Evolutionary conservation across 92 coral and sea anemone genomes (phyloP).

Genomic region (Anthopleura xanthogrammica): DNA sequence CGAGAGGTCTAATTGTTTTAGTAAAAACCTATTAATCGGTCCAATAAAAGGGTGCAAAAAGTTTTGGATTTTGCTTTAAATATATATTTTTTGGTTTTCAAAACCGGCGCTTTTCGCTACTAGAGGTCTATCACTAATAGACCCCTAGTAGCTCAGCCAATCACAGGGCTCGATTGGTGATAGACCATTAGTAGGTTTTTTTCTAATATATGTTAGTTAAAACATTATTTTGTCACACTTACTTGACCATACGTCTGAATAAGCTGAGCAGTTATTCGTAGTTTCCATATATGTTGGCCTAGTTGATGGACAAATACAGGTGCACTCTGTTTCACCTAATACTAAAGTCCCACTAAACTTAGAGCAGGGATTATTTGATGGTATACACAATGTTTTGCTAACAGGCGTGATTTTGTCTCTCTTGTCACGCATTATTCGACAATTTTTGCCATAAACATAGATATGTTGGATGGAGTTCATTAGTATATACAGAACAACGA

Average conservation of each 20-base stretch:
- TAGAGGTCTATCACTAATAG: no score
- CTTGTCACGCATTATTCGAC: not conserved
- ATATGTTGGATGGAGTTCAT: not conserved
- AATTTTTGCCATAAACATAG: not conserved
- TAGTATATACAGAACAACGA: not conserved
- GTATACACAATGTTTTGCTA: not conserved
- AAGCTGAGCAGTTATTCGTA: conserved; percentile 3
- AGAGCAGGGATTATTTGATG: not conserved
- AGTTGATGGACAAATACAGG: conserved; percentile 8
- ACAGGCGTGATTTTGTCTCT: conserved; percentile 9
- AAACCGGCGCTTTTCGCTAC: no score
- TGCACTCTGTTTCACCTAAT: not conserved
- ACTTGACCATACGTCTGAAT: conserved; percentile 10
- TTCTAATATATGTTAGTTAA: not conserved
- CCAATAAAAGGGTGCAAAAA: no score
- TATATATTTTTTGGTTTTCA: no score
- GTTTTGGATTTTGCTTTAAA: no score
- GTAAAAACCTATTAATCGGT: no score
- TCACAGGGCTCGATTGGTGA: no score
- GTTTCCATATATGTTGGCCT: conserved; percentile 18
- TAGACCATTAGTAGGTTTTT: no score
- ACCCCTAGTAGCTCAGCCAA: no score
- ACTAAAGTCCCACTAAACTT: not conserved
- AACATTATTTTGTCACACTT: not conserved
- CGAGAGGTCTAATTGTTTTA: no score